phyloP scores from a whole-genome alignment of 1,140 invertebrate genomes.

The Penaeus indicus region DNA sequence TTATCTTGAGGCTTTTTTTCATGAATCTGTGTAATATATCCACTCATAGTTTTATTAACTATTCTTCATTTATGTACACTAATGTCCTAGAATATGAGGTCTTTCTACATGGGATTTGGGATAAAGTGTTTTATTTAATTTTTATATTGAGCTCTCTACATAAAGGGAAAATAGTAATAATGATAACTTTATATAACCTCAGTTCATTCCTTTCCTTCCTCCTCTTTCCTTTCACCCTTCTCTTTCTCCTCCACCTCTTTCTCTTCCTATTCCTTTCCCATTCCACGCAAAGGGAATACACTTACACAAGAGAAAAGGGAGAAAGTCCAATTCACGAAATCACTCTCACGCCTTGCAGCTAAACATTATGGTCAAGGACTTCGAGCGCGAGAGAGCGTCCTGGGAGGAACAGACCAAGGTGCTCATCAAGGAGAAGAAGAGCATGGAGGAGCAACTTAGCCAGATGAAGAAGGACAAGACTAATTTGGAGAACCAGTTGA shows the following conservation, averaged over 20 bases:
- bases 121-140: no score
- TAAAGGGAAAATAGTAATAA: no score
- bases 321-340: slow-evolving; percentile 8
- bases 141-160: no score
- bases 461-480: slow-evolving; percentile 68
- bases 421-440: slow-evolving; percentile 76
- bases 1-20: background rate
- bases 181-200: no score
- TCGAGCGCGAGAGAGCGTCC: slow-evolving; percentile 67
- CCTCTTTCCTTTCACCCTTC: no score
- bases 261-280: no score
- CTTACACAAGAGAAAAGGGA: background rate
- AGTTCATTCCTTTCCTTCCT: no score
- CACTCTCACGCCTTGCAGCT: slow-evolving; percentile 65
- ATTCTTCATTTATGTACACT: no score
- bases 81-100: no score
- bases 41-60: background rate
- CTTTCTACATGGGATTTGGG: no score
- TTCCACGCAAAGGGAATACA: slow-evolving; percentile 52
- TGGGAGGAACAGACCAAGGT: slow-evolving; percentile 70
- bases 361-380: slow-evolving; percentile 67
- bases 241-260: no score
- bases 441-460: slow-evolving; percentile 64
- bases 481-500: slow-evolving; percentile 78
- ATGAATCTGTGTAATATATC: slow-evolving; percentile 2